Conservation (phyloP, 2,888 invertebrate genomes). For the Eugnorisma glareosa region DNA sequence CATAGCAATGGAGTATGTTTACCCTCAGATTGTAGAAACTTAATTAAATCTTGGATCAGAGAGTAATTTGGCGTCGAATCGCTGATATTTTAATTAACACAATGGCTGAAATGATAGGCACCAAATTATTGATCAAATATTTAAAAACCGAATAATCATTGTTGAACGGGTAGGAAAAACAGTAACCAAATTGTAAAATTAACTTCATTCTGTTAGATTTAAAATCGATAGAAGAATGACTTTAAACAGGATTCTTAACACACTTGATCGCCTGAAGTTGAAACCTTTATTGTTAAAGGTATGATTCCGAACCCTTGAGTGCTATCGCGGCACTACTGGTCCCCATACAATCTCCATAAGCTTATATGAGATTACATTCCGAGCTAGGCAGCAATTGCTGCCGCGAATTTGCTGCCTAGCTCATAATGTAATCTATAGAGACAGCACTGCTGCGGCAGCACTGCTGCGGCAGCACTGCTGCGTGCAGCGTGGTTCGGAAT, state of each 20-base stretch:
- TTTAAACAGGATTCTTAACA: background rate
- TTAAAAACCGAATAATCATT: background rate
- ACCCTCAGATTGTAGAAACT: background rate
- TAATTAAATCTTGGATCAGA: slow-evolving; percentile 16
- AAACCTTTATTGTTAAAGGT: background rate
- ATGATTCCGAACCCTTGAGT: no score
- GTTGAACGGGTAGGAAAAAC: background rate
- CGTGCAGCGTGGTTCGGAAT: no score
- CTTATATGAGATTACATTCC: no score
- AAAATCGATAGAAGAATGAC: background rate
- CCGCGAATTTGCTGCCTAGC: no score
- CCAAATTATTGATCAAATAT: background rate
- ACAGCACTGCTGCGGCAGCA: no score
- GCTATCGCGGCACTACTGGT: no score
- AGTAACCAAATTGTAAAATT: background rate
- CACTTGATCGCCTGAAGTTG: no score
- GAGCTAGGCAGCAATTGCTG: no score
- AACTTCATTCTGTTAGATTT: background rate
- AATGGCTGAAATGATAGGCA: background rate
- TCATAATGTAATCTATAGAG: no score
- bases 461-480: no score
- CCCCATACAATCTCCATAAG: no score
- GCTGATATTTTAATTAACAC: background rate
- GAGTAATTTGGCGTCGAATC: background rate
- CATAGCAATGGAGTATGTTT: slow-evolving; percentile 2